A percentile compares a stretch with the other conserved stretches of the same genome.
Evolutionary conservation across 2,797 vertebrate species (phyloP).

Genomic region (Taenioides sp.): DNA sequence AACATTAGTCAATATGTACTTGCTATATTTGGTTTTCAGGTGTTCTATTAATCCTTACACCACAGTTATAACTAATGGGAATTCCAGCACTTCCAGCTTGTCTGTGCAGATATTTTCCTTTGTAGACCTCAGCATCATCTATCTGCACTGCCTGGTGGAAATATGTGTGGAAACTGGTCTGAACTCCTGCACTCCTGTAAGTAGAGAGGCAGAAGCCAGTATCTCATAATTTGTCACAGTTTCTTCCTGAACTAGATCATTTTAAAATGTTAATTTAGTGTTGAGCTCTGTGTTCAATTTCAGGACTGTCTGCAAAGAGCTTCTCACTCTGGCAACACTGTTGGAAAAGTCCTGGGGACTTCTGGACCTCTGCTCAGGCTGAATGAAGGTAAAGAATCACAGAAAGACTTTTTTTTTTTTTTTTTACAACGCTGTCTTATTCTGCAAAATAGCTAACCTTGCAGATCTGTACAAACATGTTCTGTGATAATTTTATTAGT

Average conservation of each 20-base stretch:
- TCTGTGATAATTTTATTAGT: too few species aligned
- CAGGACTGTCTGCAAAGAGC: conserved; percentile 63
- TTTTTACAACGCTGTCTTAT: too few species aligned
- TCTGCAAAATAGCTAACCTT: too few species aligned
- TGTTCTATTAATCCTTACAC: conserved; percentile 80
- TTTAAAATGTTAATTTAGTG: background rate
- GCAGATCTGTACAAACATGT: too few species aligned
- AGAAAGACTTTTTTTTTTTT: background rate
- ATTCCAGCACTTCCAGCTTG: conserved; percentile 82
- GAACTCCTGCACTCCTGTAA: conserved; percentile 81
- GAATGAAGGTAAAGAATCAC: conserved; percentile 51
- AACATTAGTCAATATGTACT: too few species aligned
- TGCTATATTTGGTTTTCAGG: conserved; percentile 69
- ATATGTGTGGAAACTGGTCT: conserved; percentile 79
- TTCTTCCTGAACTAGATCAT: background rate
- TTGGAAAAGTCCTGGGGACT: conserved; percentile 50
- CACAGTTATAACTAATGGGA: conserved; percentile 82
- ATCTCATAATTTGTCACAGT: conserved; percentile 1
- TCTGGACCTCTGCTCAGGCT: conserved; percentile 67
- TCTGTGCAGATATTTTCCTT: conserved; percentile 86
- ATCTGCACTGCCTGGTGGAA: conserved; percentile 86
- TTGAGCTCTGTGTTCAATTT: background rate
- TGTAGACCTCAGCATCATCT: conserved; percentile 80
- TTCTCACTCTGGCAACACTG: conserved; percentile 54
- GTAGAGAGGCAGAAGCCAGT: conserved; percentile 28